Evolutionary conservation across 2,888 invertebrate species (phyloP), one percentile per base, ranked within the genome.

Genomic region (Lycocerus yunnanus): DNA sequence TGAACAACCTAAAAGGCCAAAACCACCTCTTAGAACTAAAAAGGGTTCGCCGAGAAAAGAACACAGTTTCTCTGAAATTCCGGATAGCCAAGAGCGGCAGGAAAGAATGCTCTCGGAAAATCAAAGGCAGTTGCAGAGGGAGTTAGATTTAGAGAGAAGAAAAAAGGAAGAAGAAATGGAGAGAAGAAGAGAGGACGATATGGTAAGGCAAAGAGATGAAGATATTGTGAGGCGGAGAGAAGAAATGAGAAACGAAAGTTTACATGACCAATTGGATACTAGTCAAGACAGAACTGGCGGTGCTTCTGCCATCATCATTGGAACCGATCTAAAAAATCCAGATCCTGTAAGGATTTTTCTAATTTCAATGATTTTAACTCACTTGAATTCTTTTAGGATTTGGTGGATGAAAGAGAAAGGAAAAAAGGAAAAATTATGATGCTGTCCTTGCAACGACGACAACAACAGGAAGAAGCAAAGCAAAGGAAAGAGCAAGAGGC

Each of bases 401-500:
- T 93, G 8, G 91, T 95, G 71, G 95, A 96, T 81, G 97, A 97
- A 88, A 96, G 97, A 94, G 96, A 96, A 87, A 92, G 93, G 77
- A 97, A 95, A 85, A 97, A 97, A 85, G 97, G 97, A 86, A 93
- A 93, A 81, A 95, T 98, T 76, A 93, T 97, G 92, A 88, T 97
- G 86, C 89, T 95, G 83, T 97, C 97, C 11, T 88, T 97, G 82
- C 96, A 96, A 86, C 90, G 98, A 83, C 93, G 95, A 81, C 96
- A 97, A 85, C 94, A 96, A 80, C 96, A 95, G 82, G 98, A 98
- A 86, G 95, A 95, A 87, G 92, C 93, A 75, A 93, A 95, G 78
- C 93, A 93, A 79, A 90, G 93, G 58, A 95, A 96, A 83, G 97
- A 98, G 86, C 92, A 92, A 72, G 95, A 96, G 82, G 90, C 92